These are phyloP conservation scores for Centroberyx gerrardi DNA, from an alignment of 2,797 vertebrate genomes.

Conservation along the genomic window DNA sequence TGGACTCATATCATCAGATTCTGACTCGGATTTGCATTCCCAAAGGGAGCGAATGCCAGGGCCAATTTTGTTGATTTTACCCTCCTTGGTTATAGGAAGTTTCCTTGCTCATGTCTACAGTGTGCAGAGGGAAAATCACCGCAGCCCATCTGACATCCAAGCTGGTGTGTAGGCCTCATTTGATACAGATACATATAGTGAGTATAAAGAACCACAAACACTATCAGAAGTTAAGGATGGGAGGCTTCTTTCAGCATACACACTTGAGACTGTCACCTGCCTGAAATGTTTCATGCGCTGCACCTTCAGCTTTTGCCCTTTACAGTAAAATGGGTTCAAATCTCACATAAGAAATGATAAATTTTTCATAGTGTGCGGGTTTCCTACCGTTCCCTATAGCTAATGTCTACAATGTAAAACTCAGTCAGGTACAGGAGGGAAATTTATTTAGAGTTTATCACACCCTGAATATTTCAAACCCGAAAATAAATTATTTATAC, in stretches of 20 bases:
- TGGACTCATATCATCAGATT: constrained; percentile 57
- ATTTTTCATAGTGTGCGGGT: constrained; percentile 19
- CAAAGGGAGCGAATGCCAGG: constrained; percentile 7
- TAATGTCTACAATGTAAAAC: constrained; percentile 18
- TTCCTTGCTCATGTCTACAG: not conserved
- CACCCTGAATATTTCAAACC: constrained; percentile 56
- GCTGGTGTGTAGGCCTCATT: no score
- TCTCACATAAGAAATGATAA: not conserved
- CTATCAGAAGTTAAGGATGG: not conserved
- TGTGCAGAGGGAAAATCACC: no score
- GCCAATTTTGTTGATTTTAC: constrained; percentile 17
- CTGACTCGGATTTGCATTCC: constrained; percentile 39
- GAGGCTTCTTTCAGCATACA: no score
- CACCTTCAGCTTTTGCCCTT: not conserved
- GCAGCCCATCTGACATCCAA: no score
- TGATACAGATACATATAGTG: no score
- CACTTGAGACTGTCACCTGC: no score
- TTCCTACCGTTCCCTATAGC: constrained; percentile 17
- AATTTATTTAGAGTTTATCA: constrained; percentile 34
- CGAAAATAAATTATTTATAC: constrained; percentile 57
- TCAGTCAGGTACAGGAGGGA: constrained; percentile 16
- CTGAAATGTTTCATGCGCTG: not conserved
- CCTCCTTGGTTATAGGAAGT: not conserved
- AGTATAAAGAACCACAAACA: not conserved
- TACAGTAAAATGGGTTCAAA: not conserved